These are phyloP conservation scores for Drosophila sp. DNA, from an alignment of 1,140 invertebrate species.

Conservation along the genomic window DNA sequence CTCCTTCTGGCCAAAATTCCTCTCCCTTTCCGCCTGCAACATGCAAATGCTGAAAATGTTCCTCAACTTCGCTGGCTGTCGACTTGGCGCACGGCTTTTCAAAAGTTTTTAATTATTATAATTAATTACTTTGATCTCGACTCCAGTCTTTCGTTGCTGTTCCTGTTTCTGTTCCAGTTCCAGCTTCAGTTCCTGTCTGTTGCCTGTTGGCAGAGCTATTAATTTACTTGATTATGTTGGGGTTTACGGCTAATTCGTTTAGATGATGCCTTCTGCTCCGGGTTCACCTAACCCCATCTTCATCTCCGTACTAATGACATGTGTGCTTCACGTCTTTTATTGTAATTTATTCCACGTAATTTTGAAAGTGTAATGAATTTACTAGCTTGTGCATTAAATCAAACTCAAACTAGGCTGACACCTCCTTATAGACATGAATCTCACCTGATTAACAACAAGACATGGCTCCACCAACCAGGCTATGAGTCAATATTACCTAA, in stretches of 20 bases:
- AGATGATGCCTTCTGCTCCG: conserved; percentile 17
- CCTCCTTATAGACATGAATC: background rate
- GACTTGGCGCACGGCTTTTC: conserved; percentile 40
- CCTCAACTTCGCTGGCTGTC: conserved; percentile 34
- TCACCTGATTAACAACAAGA: background rate
- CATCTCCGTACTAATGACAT: background rate
- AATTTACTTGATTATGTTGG: conserved; percentile 81
- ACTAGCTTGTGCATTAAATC: conserved; percentile 45
- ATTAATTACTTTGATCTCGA: conserved; percentile 82
- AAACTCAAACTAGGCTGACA: conserved; percentile 11
- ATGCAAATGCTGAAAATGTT: conserved; percentile 62
- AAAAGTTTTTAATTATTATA: conserved; percentile 83
- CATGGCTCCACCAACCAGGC: background rate
- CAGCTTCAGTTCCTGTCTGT: conserved; percentile 10
- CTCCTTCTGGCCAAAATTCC: background rate
- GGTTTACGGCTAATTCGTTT: conserved; percentile 64
- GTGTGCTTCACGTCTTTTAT: conserved; percentile 45
- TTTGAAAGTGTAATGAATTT: conserved; percentile 76
- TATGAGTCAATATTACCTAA: background rate
- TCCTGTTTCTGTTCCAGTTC: conserved; percentile 5
- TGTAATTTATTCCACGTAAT: conserved; percentile 74
- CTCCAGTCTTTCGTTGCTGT: conserved; percentile 21
- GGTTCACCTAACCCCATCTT: conserved; percentile 2
- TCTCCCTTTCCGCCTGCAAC: background rate
- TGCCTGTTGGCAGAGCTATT: conserved; percentile 66